A percentile compares a stretch with the other conserved stretches of the same genome.
Conservation (phyloP, 2,113 vertebrate species). For the Poeciliopsis turrubarensis region DNA sequence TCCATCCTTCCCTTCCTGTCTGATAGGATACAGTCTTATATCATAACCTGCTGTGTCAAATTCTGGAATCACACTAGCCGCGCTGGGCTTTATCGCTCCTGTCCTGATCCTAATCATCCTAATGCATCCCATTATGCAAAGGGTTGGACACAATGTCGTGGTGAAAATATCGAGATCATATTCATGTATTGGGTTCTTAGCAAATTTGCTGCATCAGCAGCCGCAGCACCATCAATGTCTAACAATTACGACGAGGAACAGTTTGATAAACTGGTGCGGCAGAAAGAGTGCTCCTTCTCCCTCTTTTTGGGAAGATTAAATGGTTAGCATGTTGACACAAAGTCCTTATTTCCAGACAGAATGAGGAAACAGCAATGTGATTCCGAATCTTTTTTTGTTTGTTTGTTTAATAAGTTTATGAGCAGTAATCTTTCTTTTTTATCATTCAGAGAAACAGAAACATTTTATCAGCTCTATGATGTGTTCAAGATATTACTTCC, state of each 20-base stretch:
- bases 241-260: neutral
- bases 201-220: constrained; percentile 12
- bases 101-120: constrained; percentile 42
- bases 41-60: constrained; percentile 50
- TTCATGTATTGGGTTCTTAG: constrained; percentile 13
- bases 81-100: constrained; percentile 21
- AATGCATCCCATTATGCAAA: constrained; percentile 50
- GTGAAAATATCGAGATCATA: constrained; percentile 32
- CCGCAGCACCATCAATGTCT: neutral
- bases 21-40: constrained; percentile 57
- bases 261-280: neutral
- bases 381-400: neutral
- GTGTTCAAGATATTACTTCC: no score
- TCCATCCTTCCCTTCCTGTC: constrained; percentile 49
- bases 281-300: neutral
- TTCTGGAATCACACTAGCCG: constrained; percentile 37
- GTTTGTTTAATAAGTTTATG: neutral
- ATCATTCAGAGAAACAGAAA: neutral
- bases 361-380: neutral
- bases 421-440: neutral
- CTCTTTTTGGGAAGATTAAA: neutral
- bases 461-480: no score
- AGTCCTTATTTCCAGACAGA: neutral
- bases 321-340: neutral
- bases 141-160: constrained; percentile 9